Percentiles rank a stretch among this genome's conserved stretches.
Conservation (phyloP, 2,888 invertebrate species). For the Phyto melanocephala region DNA sequence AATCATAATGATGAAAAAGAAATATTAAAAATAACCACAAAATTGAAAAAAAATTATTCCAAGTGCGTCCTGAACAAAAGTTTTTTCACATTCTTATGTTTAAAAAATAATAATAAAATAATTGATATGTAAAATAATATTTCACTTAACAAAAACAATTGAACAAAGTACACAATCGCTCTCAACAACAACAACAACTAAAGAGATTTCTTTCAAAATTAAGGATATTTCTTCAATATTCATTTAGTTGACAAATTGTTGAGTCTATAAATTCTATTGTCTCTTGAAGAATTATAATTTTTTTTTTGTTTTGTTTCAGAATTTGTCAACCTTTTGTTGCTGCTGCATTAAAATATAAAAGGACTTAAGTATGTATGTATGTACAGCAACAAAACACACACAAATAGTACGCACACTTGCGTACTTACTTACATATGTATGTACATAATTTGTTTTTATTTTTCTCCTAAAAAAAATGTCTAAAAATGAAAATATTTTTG, state of each 20-base stretch:
- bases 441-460: not conserved
- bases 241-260: slow-evolving; percentile 59
- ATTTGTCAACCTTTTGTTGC: slow-evolving; percentile 52
- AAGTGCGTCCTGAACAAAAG: not conserved
- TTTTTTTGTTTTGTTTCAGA: slow-evolving; percentile 42
- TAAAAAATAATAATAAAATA: slow-evolving; percentile 67
- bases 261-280: slow-evolving; percentile 30
- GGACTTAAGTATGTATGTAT: slow-evolving; percentile 39
- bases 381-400: too few species aligned
- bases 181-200: not conserved
- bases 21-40: slow-evolving; percentile 27
- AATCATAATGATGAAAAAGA: slow-evolving; percentile 26
- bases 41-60: slow-evolving; percentile 8
- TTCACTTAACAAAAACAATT: slow-evolving; percentile 62
- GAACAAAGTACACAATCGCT: not conserved
- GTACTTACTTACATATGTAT: not conserved
- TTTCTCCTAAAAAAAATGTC: not conserved
- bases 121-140: slow-evolving; percentile 79
- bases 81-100: not conserved
- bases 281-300: slow-evolving; percentile 54
- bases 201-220: slow-evolving; percentile 22
- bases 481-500: not conserved
- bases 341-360: slow-evolving; percentile 39
- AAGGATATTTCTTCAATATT: slow-evolving; percentile 58
- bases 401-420: not conserved